Conservation (phyloP, 2,797 vertebrate species). For the Meda fulgida region DNA sequence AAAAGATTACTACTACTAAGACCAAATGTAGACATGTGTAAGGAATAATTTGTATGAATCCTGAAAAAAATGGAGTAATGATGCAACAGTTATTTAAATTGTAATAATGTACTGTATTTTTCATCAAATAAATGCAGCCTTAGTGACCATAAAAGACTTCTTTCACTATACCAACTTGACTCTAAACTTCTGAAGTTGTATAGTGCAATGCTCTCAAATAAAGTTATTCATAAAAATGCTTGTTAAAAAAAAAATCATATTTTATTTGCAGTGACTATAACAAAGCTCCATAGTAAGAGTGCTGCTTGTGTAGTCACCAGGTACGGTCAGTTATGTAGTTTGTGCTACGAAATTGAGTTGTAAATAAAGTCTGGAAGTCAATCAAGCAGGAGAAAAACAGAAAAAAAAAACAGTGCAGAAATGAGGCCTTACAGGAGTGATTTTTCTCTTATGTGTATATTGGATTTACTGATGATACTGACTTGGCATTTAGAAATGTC, state of each 20-base stretch:
- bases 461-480: background rate
- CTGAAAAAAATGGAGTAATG: no score
- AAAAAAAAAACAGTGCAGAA: background rate
- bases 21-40: background rate
- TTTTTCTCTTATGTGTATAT: background rate
- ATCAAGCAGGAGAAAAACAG: background rate
- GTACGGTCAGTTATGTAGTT: background rate
- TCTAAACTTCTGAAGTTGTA: background rate
- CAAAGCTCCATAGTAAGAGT: background rate
- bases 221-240: background rate
- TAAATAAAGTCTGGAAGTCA: background rate
- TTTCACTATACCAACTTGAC: no score
- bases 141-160: no score
- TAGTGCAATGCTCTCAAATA: background rate
- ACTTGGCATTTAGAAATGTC: conserved; percentile 24
- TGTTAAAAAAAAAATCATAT: background rate
- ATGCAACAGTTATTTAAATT: no score
- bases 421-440: background rate
- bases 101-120: no score
- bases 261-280: background rate
- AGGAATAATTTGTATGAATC: no score
- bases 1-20: background rate
- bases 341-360: background rate
- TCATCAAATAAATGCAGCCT: no score
- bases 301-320: background rate